Base-by-base conservation (phyloP, 2,113 vertebrate genomes). In the Lepidothrix coronata region DNA sequence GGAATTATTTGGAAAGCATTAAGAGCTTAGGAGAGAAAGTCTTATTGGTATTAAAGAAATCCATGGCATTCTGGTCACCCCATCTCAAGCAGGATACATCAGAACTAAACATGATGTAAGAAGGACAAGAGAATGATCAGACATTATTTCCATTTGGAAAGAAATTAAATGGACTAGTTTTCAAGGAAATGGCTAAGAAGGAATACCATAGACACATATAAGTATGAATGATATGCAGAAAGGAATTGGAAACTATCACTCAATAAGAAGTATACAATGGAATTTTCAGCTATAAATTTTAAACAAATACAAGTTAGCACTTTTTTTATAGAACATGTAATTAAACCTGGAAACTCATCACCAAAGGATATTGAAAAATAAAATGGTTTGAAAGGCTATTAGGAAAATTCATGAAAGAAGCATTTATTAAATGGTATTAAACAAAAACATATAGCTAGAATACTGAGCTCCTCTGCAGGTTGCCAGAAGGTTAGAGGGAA, bases 261-360 rank as follows among this genome's bases (percentile, higher is more conserved):
- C 44, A 57, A 5, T 27, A 21, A 63, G 35, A 85, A 79, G 16
- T 25, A 68, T 76, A 58, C 62, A n/a, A 25, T 15, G 67, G 62
- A 95, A 88, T 68, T 88, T 88, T 83, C 75, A 68, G 39, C 54
- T 79, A 39, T 27, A 88, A 90, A 85, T 76, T 85, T 93, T 68
- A 79, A 83, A 85, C 8, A 71, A 91, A 75, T 3, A 22, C 21
- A 82, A 39, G 39, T 71, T 89, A 82, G 11, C 9, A 16, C 25
- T 33, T 66, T 81, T 81, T 61, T 28, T 3, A 48, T 35, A 52
- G 27, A 54, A 71, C 5, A 25, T 30, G 3, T 51, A 71, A 87
- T 70, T 85, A 77, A 73, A 85, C 46, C 28, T 12, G 48, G 65
- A 71, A 63, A 58, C 17, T 84, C 46, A 49, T 81, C 65, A 81